phyloP scores from a whole-genome alignment of 2,797 vertebrate genomes.

The Acipenser transmontanus region DNA sequence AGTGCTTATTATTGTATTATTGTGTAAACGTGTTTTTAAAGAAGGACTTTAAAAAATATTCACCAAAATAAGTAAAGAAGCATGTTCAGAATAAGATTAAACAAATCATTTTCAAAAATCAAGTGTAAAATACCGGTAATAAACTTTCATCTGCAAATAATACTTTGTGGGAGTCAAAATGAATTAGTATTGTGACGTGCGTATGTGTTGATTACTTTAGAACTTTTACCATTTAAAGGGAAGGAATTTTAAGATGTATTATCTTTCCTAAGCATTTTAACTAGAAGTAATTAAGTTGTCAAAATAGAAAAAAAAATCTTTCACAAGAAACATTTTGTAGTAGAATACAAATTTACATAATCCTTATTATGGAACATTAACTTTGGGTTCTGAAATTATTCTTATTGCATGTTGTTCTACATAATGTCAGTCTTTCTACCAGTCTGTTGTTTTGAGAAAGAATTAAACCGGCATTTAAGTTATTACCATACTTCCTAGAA shows the following conservation, averaged over 20 bases:
- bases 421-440: constrained; percentile 18
- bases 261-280: constrained; percentile 48
- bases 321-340: constrained; percentile 25
- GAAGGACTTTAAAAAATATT: no score
- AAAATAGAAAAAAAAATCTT: constrained; percentile 37
- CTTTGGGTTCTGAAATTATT: constrained; percentile 38
- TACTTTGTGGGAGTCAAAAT: no score
- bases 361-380: constrained; percentile 45
- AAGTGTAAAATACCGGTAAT: no score
- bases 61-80: no score
- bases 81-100: no score
- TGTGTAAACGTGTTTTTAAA: no score
- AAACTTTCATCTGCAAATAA: no score
- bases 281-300: constrained; percentile 56
- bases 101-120: no score
- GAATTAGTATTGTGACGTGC: no score
- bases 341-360: constrained; percentile 45
- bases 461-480: constrained; percentile 22
- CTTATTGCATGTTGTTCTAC: constrained; percentile 16
- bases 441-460: constrained; percentile 29
- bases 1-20: no score
- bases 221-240: no score
- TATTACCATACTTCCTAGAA: not conserved
- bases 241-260: constrained; percentile 21
- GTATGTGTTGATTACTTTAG: no score